These are phyloP conservation scores for Todiramphus chloris DNA, from an alignment of 2,113 vertebrate species.

Conservation along the genomic window DNA sequence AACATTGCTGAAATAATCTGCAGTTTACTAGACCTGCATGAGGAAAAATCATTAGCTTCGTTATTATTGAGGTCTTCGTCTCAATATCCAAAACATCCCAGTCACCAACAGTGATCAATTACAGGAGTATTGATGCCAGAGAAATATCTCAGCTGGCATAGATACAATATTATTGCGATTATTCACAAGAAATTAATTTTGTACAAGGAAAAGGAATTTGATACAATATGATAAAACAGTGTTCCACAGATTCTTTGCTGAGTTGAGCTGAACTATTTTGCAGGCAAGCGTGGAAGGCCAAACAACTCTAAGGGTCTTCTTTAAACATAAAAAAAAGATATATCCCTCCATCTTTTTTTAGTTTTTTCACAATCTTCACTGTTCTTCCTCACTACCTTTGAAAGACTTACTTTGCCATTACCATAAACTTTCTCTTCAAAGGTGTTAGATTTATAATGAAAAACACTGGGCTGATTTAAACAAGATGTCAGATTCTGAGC, in stretches of 20 bases:
- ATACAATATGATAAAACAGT: background rate
- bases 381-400: no score
- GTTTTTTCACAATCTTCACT: no score
- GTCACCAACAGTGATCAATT: background rate
- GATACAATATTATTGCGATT: background rate
- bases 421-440: background rate
- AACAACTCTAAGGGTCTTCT: background rate
- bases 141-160: background rate
- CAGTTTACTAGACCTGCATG: background rate
- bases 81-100: background rate
- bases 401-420: background rate
- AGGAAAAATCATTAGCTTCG: background rate
- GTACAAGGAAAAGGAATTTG: background rate
- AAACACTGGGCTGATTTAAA: background rate
- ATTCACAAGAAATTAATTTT: background rate
- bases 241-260: background rate
- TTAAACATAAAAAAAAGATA: background rate
- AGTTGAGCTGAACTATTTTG: background rate
- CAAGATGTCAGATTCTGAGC: background rate
- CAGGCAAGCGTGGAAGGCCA: background rate
- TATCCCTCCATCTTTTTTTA: background rate
- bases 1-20: background rate
- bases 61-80: background rate
- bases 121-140: background rate
- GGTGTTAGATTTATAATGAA: background rate